These are phyloP conservation scores for Lordiphosa clarofinis DNA, from an alignment of 1,140 invertebrate species.

Conservation along the genomic window DNA sequence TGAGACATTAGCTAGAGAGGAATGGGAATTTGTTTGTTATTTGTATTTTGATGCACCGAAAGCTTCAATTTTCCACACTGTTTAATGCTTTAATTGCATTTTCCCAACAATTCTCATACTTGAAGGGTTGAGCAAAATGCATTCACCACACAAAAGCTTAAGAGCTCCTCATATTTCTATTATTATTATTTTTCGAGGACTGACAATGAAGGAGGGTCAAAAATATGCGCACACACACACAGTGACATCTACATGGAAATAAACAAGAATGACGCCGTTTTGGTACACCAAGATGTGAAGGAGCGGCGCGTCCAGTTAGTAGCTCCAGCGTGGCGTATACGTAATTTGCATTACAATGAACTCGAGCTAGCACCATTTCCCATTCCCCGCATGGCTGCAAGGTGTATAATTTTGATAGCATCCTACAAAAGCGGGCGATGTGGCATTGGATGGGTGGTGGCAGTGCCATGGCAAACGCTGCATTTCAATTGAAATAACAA, in stretches of 20 bases:
- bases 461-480: slow-evolving; percentile 23
- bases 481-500: slow-evolving; percentile 73
- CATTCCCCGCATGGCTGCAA: slow-evolving; percentile 35
- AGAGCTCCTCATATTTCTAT: slow-evolving; percentile 35
- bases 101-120: slow-evolving; percentile 20
- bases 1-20: slow-evolving; percentile 3
- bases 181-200: slow-evolving; percentile 52
- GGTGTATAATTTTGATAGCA: slow-evolving; percentile 73
- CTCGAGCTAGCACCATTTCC: slow-evolving; percentile 9
- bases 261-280: slow-evolving; percentile 7
- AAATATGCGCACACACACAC: slow-evolving; percentile 20
- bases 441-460: slow-evolving; percentile 10
- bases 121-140: background rate
- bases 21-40: background rate
- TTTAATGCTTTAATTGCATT: slow-evolving; percentile 55
- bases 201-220: slow-evolving; percentile 30
- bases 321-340: slow-evolving; percentile 54
- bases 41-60: background rate
- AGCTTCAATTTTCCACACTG: slow-evolving; percentile 44
- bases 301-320: slow-evolving; percentile 16
- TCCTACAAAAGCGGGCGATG: slow-evolving; percentile 44
- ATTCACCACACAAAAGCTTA: background rate
- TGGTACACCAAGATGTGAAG: slow-evolving; percentile 10
- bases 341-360: slow-evolving; percentile 74
- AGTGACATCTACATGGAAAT: slow-evolving; percentile 3